Percentiles rank a stretch among this genome's conserved stretches.
Conservation (phyloP, 2,113 vertebrate genomes). For the Brachypodius melanocephalos region DNA sequence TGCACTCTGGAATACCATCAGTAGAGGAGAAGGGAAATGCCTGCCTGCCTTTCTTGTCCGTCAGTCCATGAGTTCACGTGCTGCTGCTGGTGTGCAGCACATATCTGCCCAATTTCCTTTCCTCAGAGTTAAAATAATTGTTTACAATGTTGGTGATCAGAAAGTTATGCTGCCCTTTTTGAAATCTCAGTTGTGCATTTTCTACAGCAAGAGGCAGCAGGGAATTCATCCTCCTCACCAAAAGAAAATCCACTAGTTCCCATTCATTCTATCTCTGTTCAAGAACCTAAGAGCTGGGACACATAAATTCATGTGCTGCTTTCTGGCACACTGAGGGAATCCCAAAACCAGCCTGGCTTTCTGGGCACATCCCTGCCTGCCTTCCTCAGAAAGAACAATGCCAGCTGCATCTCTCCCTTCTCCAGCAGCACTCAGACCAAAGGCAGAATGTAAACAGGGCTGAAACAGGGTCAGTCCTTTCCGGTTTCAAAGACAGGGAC, state of each 20-base stretch:
- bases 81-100: neutral
- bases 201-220: neutral
- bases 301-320: neutral
- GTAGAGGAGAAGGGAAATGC: neutral
- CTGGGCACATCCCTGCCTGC: neutral
- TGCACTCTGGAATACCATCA: neutral
- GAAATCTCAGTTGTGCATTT: neutral
- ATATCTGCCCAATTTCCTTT: neutral
- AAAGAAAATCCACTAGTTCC: neutral
- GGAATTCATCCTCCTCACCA: neutral
- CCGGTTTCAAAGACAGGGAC: neutral
- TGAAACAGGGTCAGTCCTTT: neutral
- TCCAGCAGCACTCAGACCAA: neutral
- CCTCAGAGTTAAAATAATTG: neutral
- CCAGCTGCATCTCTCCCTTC: neutral
- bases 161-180: neutral
- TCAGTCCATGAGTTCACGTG: neutral
- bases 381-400: neutral
- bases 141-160: neutral
- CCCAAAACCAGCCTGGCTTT: neutral
- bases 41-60: neutral
- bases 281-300: fast-evolving
- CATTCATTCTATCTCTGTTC: fast-evolving
- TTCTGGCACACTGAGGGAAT: neutral
- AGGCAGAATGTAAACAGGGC: neutral